Evolutionary conservation across 1,140 invertebrate genomes (phyloP).

Genomic region (Drosophila kurseongensis): DNA sequence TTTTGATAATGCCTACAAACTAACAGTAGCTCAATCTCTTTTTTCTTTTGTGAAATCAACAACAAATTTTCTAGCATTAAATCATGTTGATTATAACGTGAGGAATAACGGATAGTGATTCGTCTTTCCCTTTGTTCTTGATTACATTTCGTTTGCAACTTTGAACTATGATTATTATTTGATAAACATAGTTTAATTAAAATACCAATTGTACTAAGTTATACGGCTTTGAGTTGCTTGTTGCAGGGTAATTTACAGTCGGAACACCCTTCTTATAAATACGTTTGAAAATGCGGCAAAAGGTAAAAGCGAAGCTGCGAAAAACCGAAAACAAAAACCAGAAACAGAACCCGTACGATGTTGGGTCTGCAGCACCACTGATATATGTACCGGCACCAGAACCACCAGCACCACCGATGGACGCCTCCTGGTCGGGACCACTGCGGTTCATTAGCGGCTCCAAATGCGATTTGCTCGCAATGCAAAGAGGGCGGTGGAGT

Average conservation of each 20-base stretch:
- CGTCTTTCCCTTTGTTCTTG: no score
- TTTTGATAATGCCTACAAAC: neutral
- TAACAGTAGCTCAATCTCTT: no score
- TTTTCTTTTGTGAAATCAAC: no score
- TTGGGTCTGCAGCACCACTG: slow-evolving; percentile 16
- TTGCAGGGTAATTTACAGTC: slow-evolving; percentile 1
- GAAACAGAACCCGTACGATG: slow-evolving; percentile 25
- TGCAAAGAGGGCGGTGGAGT: slow-evolving; percentile 4
- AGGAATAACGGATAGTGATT: no score
- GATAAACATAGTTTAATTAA: neutral
- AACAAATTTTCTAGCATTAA: no score
- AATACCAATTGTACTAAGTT: neutral
- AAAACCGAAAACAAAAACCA: slow-evolving; percentile 29
- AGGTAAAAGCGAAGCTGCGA: slow-evolving; percentile 29
- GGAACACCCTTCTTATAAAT: neutral
- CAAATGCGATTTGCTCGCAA: slow-evolving; percentile 71
- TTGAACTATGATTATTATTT: no score
- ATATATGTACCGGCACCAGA: slow-evolving; percentile 7
- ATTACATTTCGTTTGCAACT: neutral
- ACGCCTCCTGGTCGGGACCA: slow-evolving; percentile 41
- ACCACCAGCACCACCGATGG: slow-evolving; percentile 23
- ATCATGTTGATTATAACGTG: no score
- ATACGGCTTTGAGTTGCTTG: no score
- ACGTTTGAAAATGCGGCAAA: slow-evolving; percentile 68
- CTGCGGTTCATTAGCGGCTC: slow-evolving; percentile 79